Conservation (phyloP, 2,797 vertebrate genomes). For the Scolopax bukidnonensis region DNA sequence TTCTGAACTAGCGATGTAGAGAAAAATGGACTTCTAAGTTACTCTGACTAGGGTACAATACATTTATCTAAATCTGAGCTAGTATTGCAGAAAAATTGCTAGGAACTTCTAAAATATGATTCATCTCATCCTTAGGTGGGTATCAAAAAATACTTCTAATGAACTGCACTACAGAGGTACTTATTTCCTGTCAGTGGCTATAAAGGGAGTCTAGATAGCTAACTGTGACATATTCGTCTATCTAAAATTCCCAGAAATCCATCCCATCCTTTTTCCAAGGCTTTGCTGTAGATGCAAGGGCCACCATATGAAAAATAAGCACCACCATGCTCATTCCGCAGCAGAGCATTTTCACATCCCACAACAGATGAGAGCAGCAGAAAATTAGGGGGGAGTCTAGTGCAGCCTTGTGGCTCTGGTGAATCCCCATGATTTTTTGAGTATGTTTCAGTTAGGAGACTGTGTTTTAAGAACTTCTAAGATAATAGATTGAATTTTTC, state of each 20-base stretch:
- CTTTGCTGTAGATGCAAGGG: not conserved
- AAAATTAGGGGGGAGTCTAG: not conserved
- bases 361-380: not conserved
- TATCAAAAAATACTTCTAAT: slow-evolving; percentile 20
- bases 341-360: not conserved
- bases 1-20: not conserved
- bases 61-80: not conserved
- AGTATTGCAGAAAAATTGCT: not conserved
- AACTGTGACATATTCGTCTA: not conserved
- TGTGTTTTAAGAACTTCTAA: not conserved
- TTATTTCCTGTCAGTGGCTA: not conserved
- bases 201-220: not conserved
- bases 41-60: not conserved
- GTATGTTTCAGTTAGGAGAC: not conserved
- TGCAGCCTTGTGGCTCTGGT: not conserved
- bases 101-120: not conserved
- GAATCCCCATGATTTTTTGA: not conserved
- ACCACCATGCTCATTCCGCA: not conserved
- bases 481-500: not conserved
- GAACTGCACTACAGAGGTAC: not conserved
- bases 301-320: not conserved
- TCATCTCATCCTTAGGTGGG: not conserved
- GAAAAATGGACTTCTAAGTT: not conserved
- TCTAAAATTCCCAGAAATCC: not conserved
- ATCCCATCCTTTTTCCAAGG: not conserved